Percentiles rank a stretch among this genome's conserved stretches.
Evolutionary conservation across 2,797 vertebrate species (phyloP).

Genomic region (Taenioides sp.): DNA sequence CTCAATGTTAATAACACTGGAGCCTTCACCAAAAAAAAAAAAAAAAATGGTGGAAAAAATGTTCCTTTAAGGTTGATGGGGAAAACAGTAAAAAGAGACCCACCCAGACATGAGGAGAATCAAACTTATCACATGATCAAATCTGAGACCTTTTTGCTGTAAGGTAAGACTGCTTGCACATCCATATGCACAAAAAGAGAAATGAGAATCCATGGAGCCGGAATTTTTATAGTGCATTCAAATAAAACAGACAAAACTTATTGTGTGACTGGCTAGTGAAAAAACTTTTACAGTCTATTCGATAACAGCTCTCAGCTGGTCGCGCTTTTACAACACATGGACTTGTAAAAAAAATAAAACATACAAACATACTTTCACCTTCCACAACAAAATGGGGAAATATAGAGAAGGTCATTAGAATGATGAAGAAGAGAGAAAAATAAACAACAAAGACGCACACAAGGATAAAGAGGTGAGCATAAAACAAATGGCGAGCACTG

Average conservation of each 20-base stretch:
- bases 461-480: conserved; percentile 40
- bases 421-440: conserved; percentile 30
- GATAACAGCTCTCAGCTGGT: conserved; percentile 8
- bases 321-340: conserved; percentile 18
- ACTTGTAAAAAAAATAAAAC: conserved; percentile 24
- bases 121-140: not conserved
- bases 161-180: not conserved
- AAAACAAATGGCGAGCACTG: conserved; percentile 56
- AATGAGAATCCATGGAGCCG: not conserved
- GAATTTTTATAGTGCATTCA: conserved; percentile 35
- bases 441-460: conserved; percentile 12
- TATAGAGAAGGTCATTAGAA: conserved; percentile 38
- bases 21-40: too few relatives aligned
- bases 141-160: too few relatives aligned
- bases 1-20: too few relatives aligned
- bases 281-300: conserved; percentile 34
- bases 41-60: too few relatives aligned
- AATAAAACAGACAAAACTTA: conserved; percentile 51
- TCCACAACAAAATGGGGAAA: conserved; percentile 24
- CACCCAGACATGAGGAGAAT: not conserved
- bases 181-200: not conserved
- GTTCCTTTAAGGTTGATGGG: too few relatives aligned
- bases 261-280: conserved; percentile 49
- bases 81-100: too few relatives aligned
- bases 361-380: conserved; percentile 21